Conservation (phyloP, 1,140 invertebrate genomes). For the Lucilia cuprina region DNA sequence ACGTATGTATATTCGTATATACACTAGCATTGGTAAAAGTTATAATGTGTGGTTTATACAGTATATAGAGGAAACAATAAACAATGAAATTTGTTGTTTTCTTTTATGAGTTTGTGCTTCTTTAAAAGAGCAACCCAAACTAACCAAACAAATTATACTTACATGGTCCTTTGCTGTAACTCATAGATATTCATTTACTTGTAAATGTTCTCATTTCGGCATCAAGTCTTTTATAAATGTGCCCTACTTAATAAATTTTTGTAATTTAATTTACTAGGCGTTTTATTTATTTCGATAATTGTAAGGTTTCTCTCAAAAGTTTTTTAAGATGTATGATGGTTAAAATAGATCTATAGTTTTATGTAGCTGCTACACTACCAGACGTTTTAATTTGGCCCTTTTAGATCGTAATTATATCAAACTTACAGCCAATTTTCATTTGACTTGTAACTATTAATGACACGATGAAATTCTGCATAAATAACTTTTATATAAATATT, state of each 20-base stretch:
- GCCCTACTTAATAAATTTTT: not conserved
- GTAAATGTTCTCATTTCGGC: not conserved
- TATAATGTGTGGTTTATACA: not conserved
- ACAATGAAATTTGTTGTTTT: slow-evolving; percentile 60
- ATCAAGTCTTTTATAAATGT: not conserved
- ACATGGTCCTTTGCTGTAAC: not conserved
- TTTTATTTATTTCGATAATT: no score
- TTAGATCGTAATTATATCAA: no score
- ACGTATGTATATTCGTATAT: not conserved
- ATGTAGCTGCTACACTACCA: no score
- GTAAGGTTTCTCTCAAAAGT: no score
- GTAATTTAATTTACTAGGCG: not conserved
- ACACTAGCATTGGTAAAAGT: not conserved
- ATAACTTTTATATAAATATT: no score
- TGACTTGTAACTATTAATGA: no score
- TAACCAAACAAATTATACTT: not conserved
- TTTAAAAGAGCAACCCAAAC: not conserved
- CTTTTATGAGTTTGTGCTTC: slow-evolving; percentile 55
- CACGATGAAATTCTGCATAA: no score
- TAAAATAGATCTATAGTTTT: no score
- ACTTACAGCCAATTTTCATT: no score
- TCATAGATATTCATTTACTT: not conserved
- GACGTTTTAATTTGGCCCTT: no score
- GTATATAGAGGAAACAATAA: slow-evolving; percentile 42
- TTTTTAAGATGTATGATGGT: no score